Evolutionary conservation across 2,113 vertebrate genomes (phyloP), one percentile per base, ranked within the genome.

Genomic region (Megaceryle maxima): DNA sequence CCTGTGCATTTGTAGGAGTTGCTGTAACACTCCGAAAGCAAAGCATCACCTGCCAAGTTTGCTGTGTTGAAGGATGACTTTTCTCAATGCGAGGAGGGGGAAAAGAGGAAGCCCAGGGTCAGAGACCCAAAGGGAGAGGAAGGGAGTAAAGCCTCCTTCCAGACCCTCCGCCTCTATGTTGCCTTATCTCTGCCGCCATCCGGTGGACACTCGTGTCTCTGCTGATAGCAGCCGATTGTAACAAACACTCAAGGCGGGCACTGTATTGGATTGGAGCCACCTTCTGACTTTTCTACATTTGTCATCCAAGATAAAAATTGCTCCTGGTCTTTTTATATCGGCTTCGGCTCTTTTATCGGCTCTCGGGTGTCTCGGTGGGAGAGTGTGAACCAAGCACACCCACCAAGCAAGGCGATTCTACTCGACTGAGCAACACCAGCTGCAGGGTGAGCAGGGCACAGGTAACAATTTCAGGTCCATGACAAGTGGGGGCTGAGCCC

Each of bases 211-310:
- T 92, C 67, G 31, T 90, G 80, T 96, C 89, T 94, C 96, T 89
- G 88, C 97, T 97, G 97, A 85, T 94, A 93, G 51, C 96, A 88
- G 96, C 96, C 74, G 97, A 98, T 97, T 98, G 97, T 98, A 97
- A n/a, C n/a, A 92, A 92, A 95, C 92, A 94, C 87, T 89, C 75
- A 63, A 48, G 29, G 64, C 95, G 92, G 87, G 83, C 93, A 69
- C 96, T 90, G 79, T 80, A 19, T 83, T 33, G 88, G 95, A 94
- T 92, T 53, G 94, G 96, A 97, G 95, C 96, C 97, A 96, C 97
- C 66, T 51, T 94, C 96, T 97, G 98, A 98, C 97, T 98, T 98
- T 98, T 98, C 97, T 98, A 98, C 97, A 95, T 98, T 97, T 97
- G 97, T 98, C 98, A 92, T 97, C 97, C 94, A 88, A 97, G 97